Evolutionary conservation across 2,113 vertebrate species (phyloP).

Genomic region (Corythornis madagascariensis): DNA sequence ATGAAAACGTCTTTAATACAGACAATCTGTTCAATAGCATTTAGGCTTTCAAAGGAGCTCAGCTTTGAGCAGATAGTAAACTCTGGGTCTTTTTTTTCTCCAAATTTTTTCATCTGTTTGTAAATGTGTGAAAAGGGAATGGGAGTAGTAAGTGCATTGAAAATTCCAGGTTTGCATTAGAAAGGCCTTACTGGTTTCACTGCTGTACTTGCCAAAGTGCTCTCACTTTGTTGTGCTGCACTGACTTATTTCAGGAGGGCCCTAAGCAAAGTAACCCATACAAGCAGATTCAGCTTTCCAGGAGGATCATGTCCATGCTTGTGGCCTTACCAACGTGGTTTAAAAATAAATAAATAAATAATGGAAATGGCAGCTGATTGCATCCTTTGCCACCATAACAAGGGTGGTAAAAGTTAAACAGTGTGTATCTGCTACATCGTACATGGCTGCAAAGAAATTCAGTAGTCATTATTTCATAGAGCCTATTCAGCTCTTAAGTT

Average conservation of each 20-base stretch:
- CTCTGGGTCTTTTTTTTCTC: not conserved
- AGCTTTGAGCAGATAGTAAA: conserved; percentile 25
- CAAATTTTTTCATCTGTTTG: not conserved
- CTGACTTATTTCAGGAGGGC: not conserved
- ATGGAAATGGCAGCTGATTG: not conserved
- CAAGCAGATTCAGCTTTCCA: not conserved
- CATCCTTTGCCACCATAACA: not conserved
- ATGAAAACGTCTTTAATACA: not conserved
- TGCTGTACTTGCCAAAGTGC: not conserved
- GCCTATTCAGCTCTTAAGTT: not conserved
- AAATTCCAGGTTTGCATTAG: not conserved
- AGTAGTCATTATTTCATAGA: not conserved
- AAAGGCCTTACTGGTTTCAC: not conserved
- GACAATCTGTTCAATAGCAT: conserved; percentile 1
- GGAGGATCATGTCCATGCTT: not conserved
- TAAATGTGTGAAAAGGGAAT: conserved; percentile 2
- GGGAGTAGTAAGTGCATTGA: not conserved
- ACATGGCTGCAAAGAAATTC: not conserved
- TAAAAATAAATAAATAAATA: not conserved
- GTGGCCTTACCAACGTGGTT: not conserved
- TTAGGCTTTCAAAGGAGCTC: not conserved
- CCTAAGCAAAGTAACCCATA: not conserved
- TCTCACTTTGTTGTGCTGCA: not conserved
- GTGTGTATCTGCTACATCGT: not conserved
- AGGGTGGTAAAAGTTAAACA: not conserved